Evolutionary conservation across 2,888 invertebrate genomes (phyloP).

Genomic region (Penaeus monodon): DNA sequence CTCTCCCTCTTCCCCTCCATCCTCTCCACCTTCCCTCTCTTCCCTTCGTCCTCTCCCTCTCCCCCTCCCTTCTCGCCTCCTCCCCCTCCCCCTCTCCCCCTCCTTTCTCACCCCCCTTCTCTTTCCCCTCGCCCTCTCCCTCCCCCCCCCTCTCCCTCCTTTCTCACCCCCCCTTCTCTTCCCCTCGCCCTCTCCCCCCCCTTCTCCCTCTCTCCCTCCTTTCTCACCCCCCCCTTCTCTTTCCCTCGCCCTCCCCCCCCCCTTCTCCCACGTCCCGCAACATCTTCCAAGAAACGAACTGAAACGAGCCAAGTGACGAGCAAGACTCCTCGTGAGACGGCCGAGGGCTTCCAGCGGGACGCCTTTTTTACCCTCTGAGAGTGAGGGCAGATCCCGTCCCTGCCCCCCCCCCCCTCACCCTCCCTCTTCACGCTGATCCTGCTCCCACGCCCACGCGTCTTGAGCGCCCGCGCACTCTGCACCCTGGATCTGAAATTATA

Average conservation of each 20-base stretch:
- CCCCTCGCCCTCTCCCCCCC: background rate
- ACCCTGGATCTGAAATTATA: too few relatives aligned
- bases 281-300: background rate
- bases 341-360: background rate
- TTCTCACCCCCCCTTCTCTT: background rate
- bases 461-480: too few relatives aligned
- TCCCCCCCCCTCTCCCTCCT: background rate
- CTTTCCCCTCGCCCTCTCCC: background rate
- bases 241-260: background rate
- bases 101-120: background rate
- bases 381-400: too few relatives aligned
- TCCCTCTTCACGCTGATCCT: background rate
- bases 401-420: background rate
- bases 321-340: background rate
- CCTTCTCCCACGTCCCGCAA: background rate
- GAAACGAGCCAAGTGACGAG: background rate
- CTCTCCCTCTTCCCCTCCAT: background rate
- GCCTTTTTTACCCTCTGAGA: too few relatives aligned
- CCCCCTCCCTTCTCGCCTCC: background rate
- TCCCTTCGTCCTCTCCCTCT: background rate
- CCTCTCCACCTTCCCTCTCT: background rate
- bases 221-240: background rate
- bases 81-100: background rate
- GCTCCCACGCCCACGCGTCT: conserved; percentile 1
- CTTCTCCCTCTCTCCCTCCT: background rate